A percentile compares a stretch with the other conserved stretches of the same genome.
These are phyloP conservation scores for Sceloporus undulatus DNA, from an alignment of 2,113 vertebrate species.

Conservation along the genomic window DNA sequence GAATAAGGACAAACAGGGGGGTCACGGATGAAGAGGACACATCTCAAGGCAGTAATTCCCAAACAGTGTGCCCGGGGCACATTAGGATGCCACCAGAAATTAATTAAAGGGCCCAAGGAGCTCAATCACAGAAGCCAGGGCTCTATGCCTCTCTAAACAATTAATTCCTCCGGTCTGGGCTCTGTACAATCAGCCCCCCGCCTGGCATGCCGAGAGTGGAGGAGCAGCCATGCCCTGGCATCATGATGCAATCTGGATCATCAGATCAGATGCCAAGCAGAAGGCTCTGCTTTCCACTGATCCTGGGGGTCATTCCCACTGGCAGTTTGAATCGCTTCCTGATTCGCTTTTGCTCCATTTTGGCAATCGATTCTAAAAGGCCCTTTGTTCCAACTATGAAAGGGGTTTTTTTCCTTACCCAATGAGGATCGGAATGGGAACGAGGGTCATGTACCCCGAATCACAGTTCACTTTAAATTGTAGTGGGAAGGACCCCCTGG, in stretches of 20 bases:
- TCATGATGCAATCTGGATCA: background rate
- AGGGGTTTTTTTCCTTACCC: no score
- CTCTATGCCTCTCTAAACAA: background rate
- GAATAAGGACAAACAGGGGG: background rate
- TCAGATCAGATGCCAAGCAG: background rate
- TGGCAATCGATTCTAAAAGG: no score
- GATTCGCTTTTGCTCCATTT: no score
- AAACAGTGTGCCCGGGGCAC: no score
- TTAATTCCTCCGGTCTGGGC: background rate
- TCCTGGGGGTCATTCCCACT: no score
- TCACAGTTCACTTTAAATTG: no score
- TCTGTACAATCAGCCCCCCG: background rate
- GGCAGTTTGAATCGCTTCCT: no score
- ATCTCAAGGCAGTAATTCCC: background rate
- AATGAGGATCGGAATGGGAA: no score
- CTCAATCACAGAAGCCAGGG: no score
- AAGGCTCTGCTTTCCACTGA: background rate
- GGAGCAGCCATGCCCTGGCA: background rate
- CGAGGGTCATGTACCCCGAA: no score
- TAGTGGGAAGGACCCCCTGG: background rate
- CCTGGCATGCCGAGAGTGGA: no score
- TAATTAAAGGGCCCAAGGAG: background rate
- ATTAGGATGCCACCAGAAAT: background rate
- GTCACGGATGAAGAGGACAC: background rate
- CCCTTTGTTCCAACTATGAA: no score